Conservation (phyloP, 2,797 vertebrate species). For the Otolemur crassicaudatus region DNA sequence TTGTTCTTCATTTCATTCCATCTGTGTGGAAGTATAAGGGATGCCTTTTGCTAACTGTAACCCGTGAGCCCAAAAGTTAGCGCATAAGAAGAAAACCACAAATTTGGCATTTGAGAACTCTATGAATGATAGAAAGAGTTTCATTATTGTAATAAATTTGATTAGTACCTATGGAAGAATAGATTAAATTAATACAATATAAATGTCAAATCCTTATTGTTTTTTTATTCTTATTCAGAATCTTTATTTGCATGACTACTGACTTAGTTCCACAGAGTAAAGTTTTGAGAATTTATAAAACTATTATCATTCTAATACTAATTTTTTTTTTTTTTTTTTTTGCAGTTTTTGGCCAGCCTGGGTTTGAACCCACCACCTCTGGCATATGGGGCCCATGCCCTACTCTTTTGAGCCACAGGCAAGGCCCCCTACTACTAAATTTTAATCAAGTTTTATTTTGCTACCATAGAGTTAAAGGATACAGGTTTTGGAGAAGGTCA, state of each 20-base stretch:
- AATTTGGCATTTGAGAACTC: neutral
- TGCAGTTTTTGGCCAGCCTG: too few species aligned
- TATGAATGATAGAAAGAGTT: neutral
- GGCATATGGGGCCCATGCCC: too few species aligned
- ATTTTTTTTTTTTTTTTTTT: too few species aligned
- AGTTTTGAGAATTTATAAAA: neutral
- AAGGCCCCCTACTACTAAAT: neutral
- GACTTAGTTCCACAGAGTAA: neutral
- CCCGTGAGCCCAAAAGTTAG: neutral
- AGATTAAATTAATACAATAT: neutral
- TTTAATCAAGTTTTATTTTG: neutral
- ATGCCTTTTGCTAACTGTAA: neutral
- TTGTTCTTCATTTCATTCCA: conserved; percentile 1
- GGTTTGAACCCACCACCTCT: too few species aligned
- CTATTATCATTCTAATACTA: neutral
- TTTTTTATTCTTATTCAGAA: neutral
- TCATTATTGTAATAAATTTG: neutral
- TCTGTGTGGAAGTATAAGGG: neutral
- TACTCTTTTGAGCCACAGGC: too few species aligned
- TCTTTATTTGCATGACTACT: neutral
- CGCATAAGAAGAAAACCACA: neutral
- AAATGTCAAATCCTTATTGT: neutral
- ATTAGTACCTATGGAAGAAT: neutral
- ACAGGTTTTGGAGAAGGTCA: neutral
- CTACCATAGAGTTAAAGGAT: neutral